Conservation (phyloP, 2,113 vertebrate species). For the Tichodroma muraria region DNA sequence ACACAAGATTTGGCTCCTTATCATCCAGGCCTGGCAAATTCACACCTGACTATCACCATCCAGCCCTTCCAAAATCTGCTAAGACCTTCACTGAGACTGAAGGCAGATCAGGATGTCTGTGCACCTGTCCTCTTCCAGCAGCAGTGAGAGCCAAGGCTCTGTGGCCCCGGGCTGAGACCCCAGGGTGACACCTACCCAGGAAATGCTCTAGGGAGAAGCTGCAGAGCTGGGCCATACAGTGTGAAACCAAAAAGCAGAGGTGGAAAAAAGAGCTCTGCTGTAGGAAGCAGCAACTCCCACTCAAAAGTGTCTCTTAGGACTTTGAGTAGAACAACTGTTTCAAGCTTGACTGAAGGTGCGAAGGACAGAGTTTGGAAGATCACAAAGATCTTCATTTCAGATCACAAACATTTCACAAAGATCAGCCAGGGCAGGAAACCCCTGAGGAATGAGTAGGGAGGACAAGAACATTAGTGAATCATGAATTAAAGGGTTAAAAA, state of each 20-base stretch:
- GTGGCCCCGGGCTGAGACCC: neutral
- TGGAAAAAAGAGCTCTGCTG: neutral
- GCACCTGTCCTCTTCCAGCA: neutral
- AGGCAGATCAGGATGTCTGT: neutral
- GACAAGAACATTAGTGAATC: neutral
- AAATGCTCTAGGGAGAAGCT: neutral
- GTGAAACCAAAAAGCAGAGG: neutral
- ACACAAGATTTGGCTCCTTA: neutral
- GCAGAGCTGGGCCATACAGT: neutral
- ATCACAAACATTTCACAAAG: too few relatives aligned
- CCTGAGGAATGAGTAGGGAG: neutral
- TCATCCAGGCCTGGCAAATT: neutral
- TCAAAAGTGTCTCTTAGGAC: neutral
- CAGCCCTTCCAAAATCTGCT: neutral
- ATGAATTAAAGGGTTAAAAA: too few relatives aligned
- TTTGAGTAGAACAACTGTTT: neutral
- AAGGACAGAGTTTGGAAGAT: neutral
- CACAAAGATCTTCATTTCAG: too few relatives aligned
- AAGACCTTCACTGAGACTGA: neutral
- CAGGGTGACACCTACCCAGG: neutral
- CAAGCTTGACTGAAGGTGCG: neutral
- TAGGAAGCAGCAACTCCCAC: neutral
- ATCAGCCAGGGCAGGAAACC: neutral
- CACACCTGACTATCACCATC: neutral
- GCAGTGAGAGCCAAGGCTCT: neutral